Base-by-base conservation (phyloP, 2,888 invertebrate species). In the Malacosoma neustria region DNA sequence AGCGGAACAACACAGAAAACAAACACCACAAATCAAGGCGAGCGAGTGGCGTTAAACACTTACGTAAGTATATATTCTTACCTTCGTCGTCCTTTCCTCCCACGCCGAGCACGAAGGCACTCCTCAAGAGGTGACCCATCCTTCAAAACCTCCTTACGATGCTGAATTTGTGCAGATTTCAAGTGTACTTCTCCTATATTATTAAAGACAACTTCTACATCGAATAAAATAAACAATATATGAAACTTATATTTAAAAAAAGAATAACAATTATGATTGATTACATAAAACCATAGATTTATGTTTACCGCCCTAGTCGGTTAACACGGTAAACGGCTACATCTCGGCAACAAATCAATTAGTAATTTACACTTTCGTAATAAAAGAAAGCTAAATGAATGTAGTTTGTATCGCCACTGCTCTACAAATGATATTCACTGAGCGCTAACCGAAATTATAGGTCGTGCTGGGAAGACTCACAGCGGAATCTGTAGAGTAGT, bases 371-470 rank as follows among this genome's bases (percentile, higher is more conserved):
- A 61, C 57, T 64, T 60, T 52, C 46, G 54, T 54, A 44, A 50
- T 53, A 50, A 51, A 63, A 68, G 66, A 70, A 72, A 74, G 64
- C 57, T 50, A 51, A 52, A 58, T 64, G 53, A 67, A 72, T 77
- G 73, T 71, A 64, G 49, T 60, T 64, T 50, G 70, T 70, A 65
- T 64, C 69, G 77, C 61, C 47, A 71, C 74, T 54, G 53, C 50
- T 61, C 51, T 51, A 62, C 71, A 66, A 82, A 64, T 84, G 82
- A 71, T 73, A 69, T 66, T 61, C 74, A 71, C 44, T 50, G 70
- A 63, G 64, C 66, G 67, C 61, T 67, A 62, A 70, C 80, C 72
- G 71, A 82, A 84, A 84, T 75, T 82, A 82, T 81, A 81, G 68
- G 60, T 64, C 51, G 64, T 48, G 61, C 47, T 61, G 55, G 48